These are phyloP conservation scores for Drosophila vallismaia DNA, from an alignment of 2,888 invertebrate genomes.

Conservation along the genomic window DNA sequence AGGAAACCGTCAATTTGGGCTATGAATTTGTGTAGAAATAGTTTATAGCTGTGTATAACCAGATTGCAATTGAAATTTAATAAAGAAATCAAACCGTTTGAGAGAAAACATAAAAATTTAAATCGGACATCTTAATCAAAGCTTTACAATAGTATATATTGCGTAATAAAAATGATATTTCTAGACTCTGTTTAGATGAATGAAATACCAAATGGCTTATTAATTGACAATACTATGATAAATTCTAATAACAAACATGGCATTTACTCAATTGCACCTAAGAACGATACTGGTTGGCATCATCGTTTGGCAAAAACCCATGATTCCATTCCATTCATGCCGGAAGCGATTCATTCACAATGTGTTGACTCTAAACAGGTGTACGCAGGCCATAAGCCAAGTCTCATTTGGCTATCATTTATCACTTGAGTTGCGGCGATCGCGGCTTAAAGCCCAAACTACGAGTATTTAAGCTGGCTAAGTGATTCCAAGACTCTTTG, in stretches of 20 bases:
- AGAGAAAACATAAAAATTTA: background rate
- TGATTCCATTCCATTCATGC: conserved; percentile 54
- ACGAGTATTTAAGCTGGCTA: conserved; percentile 44
- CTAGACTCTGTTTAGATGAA: background rate
- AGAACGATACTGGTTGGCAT: conserved; percentile 35
- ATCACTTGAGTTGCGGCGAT: conserved; percentile 49
- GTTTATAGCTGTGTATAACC: background rate
- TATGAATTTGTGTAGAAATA: background rate
- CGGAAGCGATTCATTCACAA: conserved; percentile 64
- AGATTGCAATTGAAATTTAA: background rate
- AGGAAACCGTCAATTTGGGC: background rate
- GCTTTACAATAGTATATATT: too few relatives aligned
- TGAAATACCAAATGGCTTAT: background rate
- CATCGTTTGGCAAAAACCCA: conserved; percentile 34
- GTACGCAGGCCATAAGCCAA: conserved; percentile 72
- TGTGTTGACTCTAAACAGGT: conserved; percentile 71
- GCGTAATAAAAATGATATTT: background rate
- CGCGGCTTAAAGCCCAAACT: conserved; percentile 52
- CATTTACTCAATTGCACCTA: conserved; percentile 30
- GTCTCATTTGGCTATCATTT: conserved; percentile 70
- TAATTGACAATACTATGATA: background rate
- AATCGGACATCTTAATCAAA: too few relatives aligned
- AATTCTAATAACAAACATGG: background rate
- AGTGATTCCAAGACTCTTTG: conserved; percentile 49
- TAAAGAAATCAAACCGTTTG: background rate